Base-by-base conservation (phyloP, 2,888 invertebrate genomes). In the Pyrrhosoma nymphula region DNA sequence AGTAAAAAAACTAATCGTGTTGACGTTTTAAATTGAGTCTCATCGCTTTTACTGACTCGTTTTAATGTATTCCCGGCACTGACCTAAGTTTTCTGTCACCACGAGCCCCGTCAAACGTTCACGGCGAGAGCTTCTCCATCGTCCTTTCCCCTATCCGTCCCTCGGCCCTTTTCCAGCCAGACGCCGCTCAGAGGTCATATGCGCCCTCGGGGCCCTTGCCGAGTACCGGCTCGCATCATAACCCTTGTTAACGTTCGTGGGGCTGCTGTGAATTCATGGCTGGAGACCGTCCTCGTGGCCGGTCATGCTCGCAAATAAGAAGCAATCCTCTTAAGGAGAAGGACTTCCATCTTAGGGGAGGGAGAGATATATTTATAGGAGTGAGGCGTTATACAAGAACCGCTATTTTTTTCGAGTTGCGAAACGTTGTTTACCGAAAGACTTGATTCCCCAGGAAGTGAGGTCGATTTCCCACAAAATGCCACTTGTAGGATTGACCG, bases 1-100 rank as follows among this genome's bases (percentile, higher is more conserved):
- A 55, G 47, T 89, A 56, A 56, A 89, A 56, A 56, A 60, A 60
- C 4, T 47, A 47, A 1, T 89, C 56, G 89, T 55, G 89, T 89
- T 89, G 89, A 89, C 89, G 89, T 89, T 89, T 89, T 55, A 89
- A 89, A 89, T 89, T 89, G 89, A 89, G 89, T 89, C 89, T 89
- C 89, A 55, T 55, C 89, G 55, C 89, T 47, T 89, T 55, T 89
- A 89, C 89, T 16, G 89, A 89, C 89, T 89, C 39, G 55, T 89
- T 89, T 55, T 89, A 47, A 89, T 55, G 23, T 56, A 56, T 89
- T 55, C 89, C 47, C 89, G 89, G 26, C 89, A 89, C 56, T 89
- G 89, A 89, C 56, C 89, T 88, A 88, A 88, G 88, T 14, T 88
- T 88, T 88, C 88, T 56, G 89, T 89, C 89, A 89, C 89, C 89